These are phyloP conservation scores for Hedychridium roseum DNA, from an alignment of 2,888 invertebrate species.

Conservation along the genomic window DNA sequence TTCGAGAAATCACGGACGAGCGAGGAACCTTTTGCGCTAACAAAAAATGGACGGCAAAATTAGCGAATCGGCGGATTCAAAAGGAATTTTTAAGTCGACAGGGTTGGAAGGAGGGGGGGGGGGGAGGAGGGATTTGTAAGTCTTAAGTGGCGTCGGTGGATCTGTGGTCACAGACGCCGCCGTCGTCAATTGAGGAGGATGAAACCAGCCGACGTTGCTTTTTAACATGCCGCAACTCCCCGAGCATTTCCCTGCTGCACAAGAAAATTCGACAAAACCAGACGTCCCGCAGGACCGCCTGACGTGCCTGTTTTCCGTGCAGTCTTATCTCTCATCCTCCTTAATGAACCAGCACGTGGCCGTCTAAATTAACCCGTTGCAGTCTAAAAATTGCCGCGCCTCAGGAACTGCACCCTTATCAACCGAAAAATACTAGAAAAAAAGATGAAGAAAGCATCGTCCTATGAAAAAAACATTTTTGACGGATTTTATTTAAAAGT, in stretches of 20 bases:
- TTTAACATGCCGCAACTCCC: constrained; percentile 47
- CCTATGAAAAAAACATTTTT: too few species aligned
- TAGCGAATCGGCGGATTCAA: too few species aligned
- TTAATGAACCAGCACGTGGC: constrained; percentile 37
- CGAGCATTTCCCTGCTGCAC: constrained; percentile 33
- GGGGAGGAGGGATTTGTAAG: constrained; percentile 17
- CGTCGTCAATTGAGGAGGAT: constrained; percentile 7
- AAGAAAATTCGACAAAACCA: constrained; percentile 26
- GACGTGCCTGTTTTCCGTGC: constrained; percentile 9
- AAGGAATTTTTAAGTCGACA: too few species aligned
- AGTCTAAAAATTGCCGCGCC: constrained; percentile 9
- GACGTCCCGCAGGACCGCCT: constrained; percentile 14
- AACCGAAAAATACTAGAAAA: too few species aligned
- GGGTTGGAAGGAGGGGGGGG: constrained; percentile 1
- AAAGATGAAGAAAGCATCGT: too few species aligned
- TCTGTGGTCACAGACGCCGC: constrained; percentile 29
- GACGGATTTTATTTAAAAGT: too few species aligned
- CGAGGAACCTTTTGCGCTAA: too few species aligned
- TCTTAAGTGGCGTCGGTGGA: constrained; percentile 32
- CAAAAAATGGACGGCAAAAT: too few species aligned
- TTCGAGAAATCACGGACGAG: too few species aligned
- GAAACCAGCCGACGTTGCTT: constrained; percentile 23
- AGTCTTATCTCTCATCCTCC: constrained; percentile 37
- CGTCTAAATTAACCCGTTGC: constrained; percentile 30
- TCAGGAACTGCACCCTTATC: too few species aligned